Percentiles rank a stretch among this genome's conserved stretches.
These are phyloP conservation scores for Drosophila melanocephala DNA, from an alignment of 2,888 invertebrate genomes.

Conservation along the genomic window DNA sequence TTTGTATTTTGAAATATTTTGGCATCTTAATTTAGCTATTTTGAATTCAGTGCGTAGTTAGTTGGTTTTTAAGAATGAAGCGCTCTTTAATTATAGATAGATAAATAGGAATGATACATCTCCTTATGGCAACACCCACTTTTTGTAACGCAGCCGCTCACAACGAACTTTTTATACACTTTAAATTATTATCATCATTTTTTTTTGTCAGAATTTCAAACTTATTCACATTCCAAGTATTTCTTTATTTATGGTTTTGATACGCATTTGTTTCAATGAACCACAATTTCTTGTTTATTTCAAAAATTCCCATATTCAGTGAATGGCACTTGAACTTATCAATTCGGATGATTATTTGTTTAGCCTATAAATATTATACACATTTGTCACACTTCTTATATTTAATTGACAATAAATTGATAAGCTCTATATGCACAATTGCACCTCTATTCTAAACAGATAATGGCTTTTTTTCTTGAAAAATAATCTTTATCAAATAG, in stretches of 20 bases:
- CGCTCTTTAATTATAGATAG: conserved; percentile 1
- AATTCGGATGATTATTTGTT: conserved; percentile 25
- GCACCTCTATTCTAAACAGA: conserved; percentile 10
- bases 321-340: conserved; percentile 44
- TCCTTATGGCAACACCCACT: neutral
- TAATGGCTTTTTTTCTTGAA: neutral
- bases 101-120: conserved; percentile 1
- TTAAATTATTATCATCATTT: neutral
- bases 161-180: conserved; percentile 13
- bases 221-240: neutral
- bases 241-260: neutral
- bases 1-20: conserved; percentile 29
- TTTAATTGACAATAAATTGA: conserved; percentile 19
- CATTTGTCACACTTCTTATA: conserved; percentile 31
- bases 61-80: conserved; percentile 65
- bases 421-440: conserved; percentile 35
- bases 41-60: conserved; percentile 50
- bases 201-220: neutral
- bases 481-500: neutral
- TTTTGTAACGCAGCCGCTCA: neutral
- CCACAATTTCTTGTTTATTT: conserved; percentile 5
- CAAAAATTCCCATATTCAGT: conserved; percentile 12
- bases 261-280: conserved; percentile 12
- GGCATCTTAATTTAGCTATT: conserved; percentile 51
- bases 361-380: conserved; percentile 27